These are phyloP conservation scores for Bombylius major DNA, from an alignment of 2,888 invertebrate species.

Conservation along the genomic window DNA sequence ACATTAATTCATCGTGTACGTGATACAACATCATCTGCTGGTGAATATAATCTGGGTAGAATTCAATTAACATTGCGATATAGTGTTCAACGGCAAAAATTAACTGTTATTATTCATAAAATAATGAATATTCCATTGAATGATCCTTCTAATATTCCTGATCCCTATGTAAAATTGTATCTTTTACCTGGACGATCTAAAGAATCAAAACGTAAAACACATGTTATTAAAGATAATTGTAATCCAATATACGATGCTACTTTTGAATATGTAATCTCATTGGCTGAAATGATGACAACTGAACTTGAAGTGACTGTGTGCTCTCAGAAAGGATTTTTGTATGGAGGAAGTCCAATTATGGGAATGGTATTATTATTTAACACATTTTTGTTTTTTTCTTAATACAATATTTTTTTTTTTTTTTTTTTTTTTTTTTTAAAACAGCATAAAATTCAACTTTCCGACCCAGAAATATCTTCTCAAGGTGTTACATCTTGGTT, in stretches of 20 bases:
- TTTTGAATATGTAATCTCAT: slow-evolving; percentile 77
- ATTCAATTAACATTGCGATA: slow-evolving; percentile 78
- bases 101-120: slow-evolving; percentile 78
- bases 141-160: slow-evolving; percentile 72
- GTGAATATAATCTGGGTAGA: slow-evolving; percentile 62
- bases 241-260: slow-evolving; percentile 85
- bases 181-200: slow-evolving; percentile 72
- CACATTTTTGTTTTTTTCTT: neutral
- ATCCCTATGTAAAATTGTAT: slow-evolving; percentile 82
- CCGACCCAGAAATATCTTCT: slow-evolving; percentile 28
- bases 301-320: slow-evolving; percentile 77
- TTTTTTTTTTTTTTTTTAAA: slow-evolving; percentile 10
- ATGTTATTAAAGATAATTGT: slow-evolving; percentile 71
- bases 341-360: slow-evolving; percentile 68
- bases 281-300: slow-evolving; percentile 62
- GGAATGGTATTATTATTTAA: slow-evolving; percentile 49
- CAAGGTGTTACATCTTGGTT: slow-evolving; percentile 32
- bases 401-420: neutral
- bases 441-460: slow-evolving; percentile 28
- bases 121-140: slow-evolving; percentile 74
- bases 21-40: slow-evolving; percentile 50
- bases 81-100: slow-evolving; percentile 67
- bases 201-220: slow-evolving; percentile 78
- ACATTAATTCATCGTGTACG: slow-evolving; percentile 48
- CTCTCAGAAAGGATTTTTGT: slow-evolving; percentile 73